phyloP scores from a whole-genome alignment of 1,140 invertebrate species.

The Sitophilus oryzae region DNA sequence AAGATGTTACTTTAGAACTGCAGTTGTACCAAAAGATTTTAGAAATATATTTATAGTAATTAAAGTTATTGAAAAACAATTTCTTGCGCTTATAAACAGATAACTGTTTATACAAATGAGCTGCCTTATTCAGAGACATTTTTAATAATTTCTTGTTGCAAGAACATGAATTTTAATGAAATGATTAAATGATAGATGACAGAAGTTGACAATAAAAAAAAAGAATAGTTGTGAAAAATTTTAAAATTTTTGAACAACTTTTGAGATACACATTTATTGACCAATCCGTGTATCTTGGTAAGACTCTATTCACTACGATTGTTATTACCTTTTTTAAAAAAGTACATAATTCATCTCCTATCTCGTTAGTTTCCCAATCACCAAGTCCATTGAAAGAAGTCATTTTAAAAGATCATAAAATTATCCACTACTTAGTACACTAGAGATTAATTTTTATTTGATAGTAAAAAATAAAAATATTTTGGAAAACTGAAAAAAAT shows the following conservation, averaged over 20 bases:
- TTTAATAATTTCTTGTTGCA: not conserved
- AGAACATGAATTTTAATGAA: not conserved
- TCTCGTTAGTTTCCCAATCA: conserved; percentile 1
- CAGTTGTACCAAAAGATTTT: not conserved
- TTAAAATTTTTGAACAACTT: not conserved
- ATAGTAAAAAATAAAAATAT: too few relatives aligned
- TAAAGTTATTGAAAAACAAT: not conserved
- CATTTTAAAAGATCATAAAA: not conserved
- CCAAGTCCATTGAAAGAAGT: not conserved
- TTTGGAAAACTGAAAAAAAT: too few relatives aligned
- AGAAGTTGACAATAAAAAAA: not conserved
- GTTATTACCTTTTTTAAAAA: not conserved
- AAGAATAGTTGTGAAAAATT: not conserved
- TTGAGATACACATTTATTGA: too few relatives aligned
- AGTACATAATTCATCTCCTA: not conserved
- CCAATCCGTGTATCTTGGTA: too few relatives aligned
- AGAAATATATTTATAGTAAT: not conserved
- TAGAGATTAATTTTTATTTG: not conserved
- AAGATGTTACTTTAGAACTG: not conserved
- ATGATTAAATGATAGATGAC: not conserved
- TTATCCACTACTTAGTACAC: not conserved
- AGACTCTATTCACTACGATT: too few relatives aligned
- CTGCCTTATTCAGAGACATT: not conserved
- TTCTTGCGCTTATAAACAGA: not conserved
- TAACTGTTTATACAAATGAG: not conserved